Percentiles rank a stretch among this genome's conserved stretches.
Conservation (phyloP, 2,888 invertebrate genomes). For the Prostheceraeus crozeri region DNA sequence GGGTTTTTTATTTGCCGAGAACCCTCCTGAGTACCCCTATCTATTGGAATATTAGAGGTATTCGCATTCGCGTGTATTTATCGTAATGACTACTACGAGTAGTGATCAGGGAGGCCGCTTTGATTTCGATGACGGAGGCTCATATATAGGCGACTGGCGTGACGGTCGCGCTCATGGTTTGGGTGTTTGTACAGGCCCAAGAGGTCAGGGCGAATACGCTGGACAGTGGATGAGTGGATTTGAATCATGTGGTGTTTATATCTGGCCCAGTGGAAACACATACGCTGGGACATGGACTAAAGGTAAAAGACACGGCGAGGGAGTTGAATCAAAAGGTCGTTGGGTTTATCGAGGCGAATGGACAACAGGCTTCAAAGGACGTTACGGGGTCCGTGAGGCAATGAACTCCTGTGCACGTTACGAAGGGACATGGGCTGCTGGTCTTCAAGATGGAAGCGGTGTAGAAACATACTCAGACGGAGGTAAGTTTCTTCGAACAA, state of each 20-base stretch:
- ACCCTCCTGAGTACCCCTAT: no score
- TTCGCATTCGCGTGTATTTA: no score
- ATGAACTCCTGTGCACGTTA: slow-evolving; percentile 59
- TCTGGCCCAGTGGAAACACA: slow-evolving; percentile 77
- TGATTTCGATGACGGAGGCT: slow-evolving; percentile 99
- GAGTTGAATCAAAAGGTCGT: slow-evolving; percentile 88
- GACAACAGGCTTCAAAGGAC: slow-evolving; percentile 95
- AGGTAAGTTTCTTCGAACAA: no score
- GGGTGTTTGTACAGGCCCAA: slow-evolving; percentile 76
- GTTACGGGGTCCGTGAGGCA: slow-evolving; percentile 90
- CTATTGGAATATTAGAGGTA: no score
- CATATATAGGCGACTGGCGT: slow-evolving; percentile 99
- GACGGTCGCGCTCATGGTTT: slow-evolving; percentile 98
- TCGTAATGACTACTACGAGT: no score
- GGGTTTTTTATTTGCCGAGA: no score
- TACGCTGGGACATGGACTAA: slow-evolving; percentile 99
- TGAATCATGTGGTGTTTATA: slow-evolving; percentile 82
- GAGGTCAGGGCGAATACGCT: slow-evolving; percentile 95
- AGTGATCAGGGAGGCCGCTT: slow-evolving; percentile 74
- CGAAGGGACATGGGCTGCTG: slow-evolving; percentile 75
- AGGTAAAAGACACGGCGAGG: slow-evolving; percentile 92
- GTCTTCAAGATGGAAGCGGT: slow-evolving; percentile 97
- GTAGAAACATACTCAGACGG: slow-evolving; percentile 98
- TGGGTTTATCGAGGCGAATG: slow-evolving; percentile 97
- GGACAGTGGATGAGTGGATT: slow-evolving; percentile 99